These are phyloP conservation scores for Glaucomys volans DNA, from an alignment of 2,113 vertebrate genomes.

Conservation along the genomic window DNA sequence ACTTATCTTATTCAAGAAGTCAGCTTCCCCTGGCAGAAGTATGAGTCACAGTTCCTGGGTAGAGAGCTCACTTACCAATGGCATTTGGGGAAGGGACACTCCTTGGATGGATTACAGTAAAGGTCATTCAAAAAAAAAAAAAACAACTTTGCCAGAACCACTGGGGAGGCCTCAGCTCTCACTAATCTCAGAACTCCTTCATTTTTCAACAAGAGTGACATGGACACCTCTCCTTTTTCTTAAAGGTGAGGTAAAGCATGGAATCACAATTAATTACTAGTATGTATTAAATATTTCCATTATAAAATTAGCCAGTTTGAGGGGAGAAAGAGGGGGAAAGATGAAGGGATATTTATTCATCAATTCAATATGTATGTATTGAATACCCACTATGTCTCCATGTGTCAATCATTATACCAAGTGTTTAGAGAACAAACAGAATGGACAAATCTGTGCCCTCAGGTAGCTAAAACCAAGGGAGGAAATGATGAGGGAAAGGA, in stretches of 20 bases:
- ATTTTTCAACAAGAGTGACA: not conserved
- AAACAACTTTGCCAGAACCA: not conserved
- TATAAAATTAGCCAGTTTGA: not conserved
- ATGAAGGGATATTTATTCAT: not conserved
- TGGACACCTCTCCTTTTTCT: not conserved
- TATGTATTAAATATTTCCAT: constrained; percentile 10
- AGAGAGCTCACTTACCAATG: constrained; percentile 63
- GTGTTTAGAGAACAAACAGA: not conserved
- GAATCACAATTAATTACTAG: not conserved
- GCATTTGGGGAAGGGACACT: not conserved
- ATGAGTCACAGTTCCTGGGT: constrained; percentile 84
- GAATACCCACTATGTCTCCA: not conserved
- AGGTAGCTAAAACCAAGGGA: not conserved
- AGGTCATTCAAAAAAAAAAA: constrained; percentile 41
- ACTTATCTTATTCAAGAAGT: constrained; percentile 82
- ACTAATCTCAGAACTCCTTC: not conserved
- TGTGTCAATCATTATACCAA: not conserved
- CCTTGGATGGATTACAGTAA: constrained; percentile 51
- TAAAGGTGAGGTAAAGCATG: not conserved
- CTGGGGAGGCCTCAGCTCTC: not conserved
- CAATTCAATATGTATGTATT: not conserved
- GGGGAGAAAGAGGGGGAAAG: not conserved
- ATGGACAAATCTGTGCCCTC: not conserved
- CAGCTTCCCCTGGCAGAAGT: constrained; percentile 76
- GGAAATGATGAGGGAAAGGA: not conserved